Evolutionary conservation across 2,888 invertebrate species (phyloP).

Genomic region (Macaria notata): DNA sequence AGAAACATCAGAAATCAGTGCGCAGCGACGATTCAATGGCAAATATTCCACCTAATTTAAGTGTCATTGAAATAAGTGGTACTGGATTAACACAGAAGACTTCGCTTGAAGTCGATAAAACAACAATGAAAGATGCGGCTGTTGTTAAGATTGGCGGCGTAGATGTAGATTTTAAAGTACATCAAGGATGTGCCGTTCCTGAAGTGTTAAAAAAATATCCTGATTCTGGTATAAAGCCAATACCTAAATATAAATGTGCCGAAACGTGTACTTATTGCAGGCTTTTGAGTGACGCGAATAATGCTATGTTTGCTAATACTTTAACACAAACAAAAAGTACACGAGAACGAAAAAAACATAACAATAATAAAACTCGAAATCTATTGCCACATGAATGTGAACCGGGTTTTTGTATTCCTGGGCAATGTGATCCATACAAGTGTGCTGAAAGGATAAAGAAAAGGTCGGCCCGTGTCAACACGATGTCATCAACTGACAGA

Average conservation of each 20-base stretch:
- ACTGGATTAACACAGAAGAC: background rate
- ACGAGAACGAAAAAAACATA: too few species aligned
- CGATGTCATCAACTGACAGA: background rate
- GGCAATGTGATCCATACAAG: background rate
- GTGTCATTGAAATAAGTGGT: conserved; percentile 5
- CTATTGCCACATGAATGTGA: conserved; percentile 5
- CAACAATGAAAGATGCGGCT: background rate
- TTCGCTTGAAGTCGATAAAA: background rate
- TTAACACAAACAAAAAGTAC: too few species aligned
- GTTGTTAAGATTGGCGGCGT: conserved; percentile 2
- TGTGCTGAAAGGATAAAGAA: conserved; percentile 6
- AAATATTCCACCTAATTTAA: background rate
- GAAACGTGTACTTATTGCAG: conserved; percentile 9
- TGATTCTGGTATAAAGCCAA: background rate
- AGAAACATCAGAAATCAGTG: background rate
- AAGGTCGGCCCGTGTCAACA: background rate
- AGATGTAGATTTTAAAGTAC: conserved; percentile 2
- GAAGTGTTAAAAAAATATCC: conserved; percentile 1
- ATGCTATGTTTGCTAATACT: too few species aligned
- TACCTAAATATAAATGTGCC: conserved; percentile 5
- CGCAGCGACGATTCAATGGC: background rate
- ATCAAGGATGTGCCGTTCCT: background rate
- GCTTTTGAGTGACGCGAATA: background rate
- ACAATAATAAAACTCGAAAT: too few species aligned
- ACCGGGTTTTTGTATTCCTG: conserved; percentile 5